Evolutionary conservation across 2,888 invertebrate genomes (phyloP).

Genomic region (Melipona bicolor): DNA sequence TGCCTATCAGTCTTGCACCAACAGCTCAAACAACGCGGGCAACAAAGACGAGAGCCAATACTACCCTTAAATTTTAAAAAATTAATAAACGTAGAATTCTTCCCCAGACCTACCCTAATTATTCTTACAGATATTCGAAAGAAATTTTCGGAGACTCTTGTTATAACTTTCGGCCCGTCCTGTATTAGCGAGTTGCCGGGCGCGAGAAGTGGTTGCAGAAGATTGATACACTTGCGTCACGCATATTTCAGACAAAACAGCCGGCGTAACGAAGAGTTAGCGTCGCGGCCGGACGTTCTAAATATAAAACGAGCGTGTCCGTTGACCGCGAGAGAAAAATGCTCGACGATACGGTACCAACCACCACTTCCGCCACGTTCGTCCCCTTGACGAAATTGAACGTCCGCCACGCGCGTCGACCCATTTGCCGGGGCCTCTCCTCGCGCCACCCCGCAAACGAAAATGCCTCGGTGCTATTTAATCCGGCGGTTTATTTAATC

Average conservation of each 20-base stretch:
- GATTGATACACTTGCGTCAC: slow-evolving; percentile 23
- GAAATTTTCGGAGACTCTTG: no score
- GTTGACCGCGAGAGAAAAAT: neutral
- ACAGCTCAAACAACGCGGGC: neutral
- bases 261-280: slow-evolving; percentile 4
- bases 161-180: no score
- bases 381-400: neutral
- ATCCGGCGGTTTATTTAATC: slow-evolving; percentile 44
- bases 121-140: no score
- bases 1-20: neutral
- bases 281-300: slow-evolving; percentile 6
- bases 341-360: neutral
- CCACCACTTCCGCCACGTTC: neutral
- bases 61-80: no score
- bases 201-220: neutral
- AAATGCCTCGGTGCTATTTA: slow-evolving; percentile 22
- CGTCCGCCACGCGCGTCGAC: slow-evolving; percentile 11
- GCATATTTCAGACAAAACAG: slow-evolving; percentile 35
- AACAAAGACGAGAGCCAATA: neutral
- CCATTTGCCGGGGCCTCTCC: slow-evolving; percentile 15
- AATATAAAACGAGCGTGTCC: slow-evolving; percentile 20
- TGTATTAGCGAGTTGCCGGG: neutral
- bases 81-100: no score
- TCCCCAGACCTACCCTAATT: no score
- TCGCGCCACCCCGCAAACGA: slow-evolving; percentile 1